phyloP scores from a whole-genome alignment of 2,113 vertebrate species.

The Tupaia tana region DNA sequence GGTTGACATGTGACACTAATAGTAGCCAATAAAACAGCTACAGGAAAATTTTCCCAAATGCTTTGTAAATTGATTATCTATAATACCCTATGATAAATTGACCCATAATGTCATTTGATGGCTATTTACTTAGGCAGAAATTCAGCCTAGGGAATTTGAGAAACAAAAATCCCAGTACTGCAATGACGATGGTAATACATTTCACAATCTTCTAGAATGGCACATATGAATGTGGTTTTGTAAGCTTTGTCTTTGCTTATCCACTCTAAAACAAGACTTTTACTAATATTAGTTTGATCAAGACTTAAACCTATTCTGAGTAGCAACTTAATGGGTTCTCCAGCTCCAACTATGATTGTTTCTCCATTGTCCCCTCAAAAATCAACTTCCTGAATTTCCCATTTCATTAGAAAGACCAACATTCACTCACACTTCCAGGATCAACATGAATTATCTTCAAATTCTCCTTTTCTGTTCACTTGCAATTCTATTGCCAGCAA shows the following conservation, averaged over 20 bases:
- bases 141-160: constrained; percentile 74
- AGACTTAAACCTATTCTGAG: constrained; percentile 63
- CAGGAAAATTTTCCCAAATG: constrained; percentile 80
- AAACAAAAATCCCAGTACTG: constrained; percentile 58
- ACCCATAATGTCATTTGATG: constrained; percentile 80
- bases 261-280: neutral
- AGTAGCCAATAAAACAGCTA: constrained; percentile 77
- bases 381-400: neutral
- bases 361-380: neutral
- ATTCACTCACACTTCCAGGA: neutral
- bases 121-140: constrained; percentile 82
- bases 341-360: neutral
- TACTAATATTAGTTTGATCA: constrained; percentile 11
- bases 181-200: constrained; percentile 61
- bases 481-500: neutral
- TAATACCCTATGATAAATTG: constrained; percentile 77
- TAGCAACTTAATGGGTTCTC: neutral
- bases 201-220: constrained; percentile 69
- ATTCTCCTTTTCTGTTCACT: neutral
- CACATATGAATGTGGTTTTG: constrained; percentile 46
- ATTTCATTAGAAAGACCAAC: neutral
- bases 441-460: neutral
- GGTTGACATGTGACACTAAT: constrained; percentile 79
- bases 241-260: constrained; percentile 34
- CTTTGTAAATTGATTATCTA: constrained; percentile 80